Evolutionary conservation across 2,888 invertebrate genomes (phyloP).

Genomic region (Sphinx pinastri): DNA sequence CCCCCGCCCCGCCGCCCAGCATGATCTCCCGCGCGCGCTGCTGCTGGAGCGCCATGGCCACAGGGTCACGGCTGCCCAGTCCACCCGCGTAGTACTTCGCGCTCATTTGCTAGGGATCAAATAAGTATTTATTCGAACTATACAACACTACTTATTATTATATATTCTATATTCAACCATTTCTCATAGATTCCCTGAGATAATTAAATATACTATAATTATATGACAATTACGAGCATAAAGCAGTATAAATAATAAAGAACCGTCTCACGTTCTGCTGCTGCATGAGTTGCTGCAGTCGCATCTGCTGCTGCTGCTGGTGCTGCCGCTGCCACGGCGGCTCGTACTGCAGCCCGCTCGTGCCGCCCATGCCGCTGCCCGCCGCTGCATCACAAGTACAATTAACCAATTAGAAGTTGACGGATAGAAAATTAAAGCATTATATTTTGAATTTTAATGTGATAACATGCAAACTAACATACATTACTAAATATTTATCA

Average conservation of each 20-base stretch:
- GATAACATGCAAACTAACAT: too few relatives aligned
- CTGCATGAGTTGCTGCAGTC: conserved; percentile 75
- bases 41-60: conserved; percentile 80
- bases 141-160: too few relatives aligned
- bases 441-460: too few relatives aligned
- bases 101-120: conserved; percentile 57
- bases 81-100: conserved; percentile 81
- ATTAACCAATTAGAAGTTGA: not conserved
- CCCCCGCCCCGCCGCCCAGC: conserved; percentile 53
- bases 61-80: conserved; percentile 79
- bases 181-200: too few relatives aligned
- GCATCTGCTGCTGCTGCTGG: conserved; percentile 72
- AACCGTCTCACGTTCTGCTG: conserved; percentile 64
- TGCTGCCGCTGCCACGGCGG: conserved; percentile 81
- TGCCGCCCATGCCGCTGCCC: conserved; percentile 53
- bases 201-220: too few relatives aligned
- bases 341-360: conserved; percentile 76
- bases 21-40: conserved; percentile 76
- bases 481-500: too few relatives aligned
- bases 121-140: not conserved
- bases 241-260: not conserved
- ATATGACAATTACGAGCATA: too few relatives aligned
- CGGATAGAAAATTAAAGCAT: too few relatives aligned
- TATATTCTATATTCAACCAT: too few relatives aligned
- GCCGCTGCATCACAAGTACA: conserved; percentile 30